A percentile compares a stretch with the other conserved stretches of the same genome.
phyloP scores from a whole-genome alignment of 2,113 vertebrate genomes.

The Rhynchopsitta pachyrhyncha region DNA sequence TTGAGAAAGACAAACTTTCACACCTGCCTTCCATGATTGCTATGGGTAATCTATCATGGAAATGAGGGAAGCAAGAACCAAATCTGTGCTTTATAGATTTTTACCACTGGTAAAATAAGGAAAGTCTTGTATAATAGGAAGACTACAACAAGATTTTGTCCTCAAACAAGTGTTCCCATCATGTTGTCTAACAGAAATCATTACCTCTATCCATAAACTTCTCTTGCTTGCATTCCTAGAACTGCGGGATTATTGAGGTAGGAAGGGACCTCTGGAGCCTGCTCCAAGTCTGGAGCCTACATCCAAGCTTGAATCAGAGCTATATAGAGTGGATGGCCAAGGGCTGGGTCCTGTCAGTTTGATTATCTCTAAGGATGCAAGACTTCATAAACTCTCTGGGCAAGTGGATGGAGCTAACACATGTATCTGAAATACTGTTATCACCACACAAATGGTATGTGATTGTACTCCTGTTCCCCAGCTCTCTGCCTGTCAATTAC shows the following conservation, averaged over 20 bases:
- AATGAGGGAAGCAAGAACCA: not conserved
- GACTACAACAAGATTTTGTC: not conserved
- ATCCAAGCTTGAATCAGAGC: not conserved
- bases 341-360: not conserved
- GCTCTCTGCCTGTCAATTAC: not conserved
- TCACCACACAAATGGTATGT: rapidly evolving
- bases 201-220: not conserved
- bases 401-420: not conserved
- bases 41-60: not conserved
- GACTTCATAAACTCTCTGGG: not conserved
- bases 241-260: not conserved
- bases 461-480: not conserved
- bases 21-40: not conserved
- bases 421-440: not conserved
- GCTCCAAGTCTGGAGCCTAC: too few species aligned
- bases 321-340: not conserved
- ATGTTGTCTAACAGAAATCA: not conserved
- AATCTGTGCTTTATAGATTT: not conserved
- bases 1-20: not conserved
- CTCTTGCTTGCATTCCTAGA: not conserved
- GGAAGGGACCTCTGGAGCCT: not conserved
- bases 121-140: not conserved
- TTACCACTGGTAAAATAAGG: not conserved
- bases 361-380: not conserved
- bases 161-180: not conserved